Evolutionary conservation across 2,888 invertebrate genomes (phyloP), one percentile per base, ranked within the genome.

Genomic region (Onthophagus sagittarius): DNA sequence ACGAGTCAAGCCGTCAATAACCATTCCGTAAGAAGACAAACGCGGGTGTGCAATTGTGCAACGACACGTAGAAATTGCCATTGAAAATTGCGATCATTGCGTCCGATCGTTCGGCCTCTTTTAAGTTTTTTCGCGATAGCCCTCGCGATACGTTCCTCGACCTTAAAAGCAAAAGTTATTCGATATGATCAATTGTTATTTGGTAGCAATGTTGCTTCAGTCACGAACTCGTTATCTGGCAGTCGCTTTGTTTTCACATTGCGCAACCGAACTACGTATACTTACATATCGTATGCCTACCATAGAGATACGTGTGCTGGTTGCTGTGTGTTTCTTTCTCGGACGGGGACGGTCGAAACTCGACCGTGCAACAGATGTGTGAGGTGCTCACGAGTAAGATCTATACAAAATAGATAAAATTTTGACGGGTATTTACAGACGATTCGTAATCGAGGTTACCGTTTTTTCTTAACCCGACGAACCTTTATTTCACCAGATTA

Each of bases 111-210:
- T 53, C 65, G 13, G 63, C 31, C 80, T 75, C 75, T 77, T 75
- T 74, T 75, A 77, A 23, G 23, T 53, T 33, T 15, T 69, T 63
- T 65, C 67, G 31, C 73, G 73, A 75, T 75, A 69, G 73, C 75
- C 72, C 73, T 75, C 74, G 65, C 71, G 75, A 71, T 75, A 73
- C 71, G 69, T 69, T 62, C 69, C 69, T 23, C 71, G 72, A 75
- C 75, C 73, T 75, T 73, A 75, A 73, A 73, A 74, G 74, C 75
- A 75, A 73, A 73, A 72, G 74, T 75, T 75, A 76, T 75, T 77
- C 64, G 73, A 76, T 73, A 75, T 72, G 74, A 75, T 75, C 74
- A 71, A 75, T 73, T 70, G 73, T 69, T 71, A 73, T 73, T 73
- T 75, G 75, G 75, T 75, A 75, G 75, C 73, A 71, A 73, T 75